Percentiles rank a stretch among this genome's conserved stretches.
Conservation (phyloP, 37 sponge, comb jelly and placozoan genomes). For the Corticium candelabrum region DNA sequence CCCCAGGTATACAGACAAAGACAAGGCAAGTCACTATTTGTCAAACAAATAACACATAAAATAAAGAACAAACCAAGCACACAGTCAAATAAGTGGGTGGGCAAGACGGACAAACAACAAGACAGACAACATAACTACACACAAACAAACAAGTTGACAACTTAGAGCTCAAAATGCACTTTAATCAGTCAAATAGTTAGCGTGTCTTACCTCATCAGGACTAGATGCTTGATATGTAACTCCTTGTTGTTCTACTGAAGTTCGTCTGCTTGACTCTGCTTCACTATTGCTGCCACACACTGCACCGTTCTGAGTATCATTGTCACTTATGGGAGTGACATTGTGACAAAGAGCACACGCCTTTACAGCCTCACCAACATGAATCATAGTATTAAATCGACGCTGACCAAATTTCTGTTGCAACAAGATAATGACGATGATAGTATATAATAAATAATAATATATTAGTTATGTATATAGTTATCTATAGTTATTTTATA, state of each 20-base stretch:
- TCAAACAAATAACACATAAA: too few species aligned
- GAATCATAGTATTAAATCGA: not conserved
- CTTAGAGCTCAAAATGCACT: not conserved
- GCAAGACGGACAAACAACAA: constrained; percentile 6
- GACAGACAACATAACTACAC: not conserved
- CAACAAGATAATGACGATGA: too few species aligned
- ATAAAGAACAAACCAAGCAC: too few species aligned
- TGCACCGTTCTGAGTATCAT: not conserved
- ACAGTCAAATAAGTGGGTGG: too few species aligned
- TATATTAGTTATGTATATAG: too few species aligned
- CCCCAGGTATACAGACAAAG: too few species aligned
- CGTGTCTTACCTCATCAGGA: constrained; percentile 71
- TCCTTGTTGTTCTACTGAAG: not conserved
- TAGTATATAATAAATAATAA: too few species aligned
- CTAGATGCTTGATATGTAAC: constrained; percentile 83
- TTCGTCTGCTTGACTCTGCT: not conserved
- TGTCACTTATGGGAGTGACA: constrained; percentile 65
- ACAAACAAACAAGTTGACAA: not conserved
- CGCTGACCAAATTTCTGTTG: not conserved
- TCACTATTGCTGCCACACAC: not conserved
- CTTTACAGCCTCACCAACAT: constrained; percentile 51
- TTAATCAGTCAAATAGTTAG: not conserved
- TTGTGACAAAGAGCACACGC: constrained; percentile 89
- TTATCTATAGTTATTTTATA: too few species aligned
- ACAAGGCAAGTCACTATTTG: too few species aligned